Evolutionary conservation across 2,797 vertebrate species (phyloP), one percentile per base, ranked within the genome.

Genomic region (Acanthopagrus latus): DNA sequence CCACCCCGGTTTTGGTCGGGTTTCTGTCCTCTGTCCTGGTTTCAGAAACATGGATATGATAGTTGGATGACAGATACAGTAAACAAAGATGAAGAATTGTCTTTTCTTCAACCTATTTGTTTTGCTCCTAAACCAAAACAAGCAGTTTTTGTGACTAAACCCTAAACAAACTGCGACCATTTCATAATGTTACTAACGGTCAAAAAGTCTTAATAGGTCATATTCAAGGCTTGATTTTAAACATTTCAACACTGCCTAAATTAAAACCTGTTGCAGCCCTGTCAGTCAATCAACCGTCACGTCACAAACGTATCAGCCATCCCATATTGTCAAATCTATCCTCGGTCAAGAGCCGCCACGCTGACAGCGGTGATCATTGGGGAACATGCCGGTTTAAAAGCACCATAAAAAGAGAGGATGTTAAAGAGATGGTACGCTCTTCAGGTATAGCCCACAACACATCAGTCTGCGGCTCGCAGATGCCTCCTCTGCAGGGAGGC

Each of bases 401-500:
- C 73, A 10, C 20, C 29, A 20, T 60, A 54, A 58, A 72, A 70
- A 62, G 60, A 55, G 44, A 75, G 70, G 70, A 78, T 59, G 63
- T 55, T 59, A 66, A 51, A 58, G 56, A 74, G 43, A 67, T 11
- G 20, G 4, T 44, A 23, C 1, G 23, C 63, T 77, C 82, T 69
- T 71, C 67, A 81, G 82, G 57, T 63, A 21, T 4, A 48, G 11
- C n/a, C 57, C 52, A 55, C 43, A 7, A 70, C 89, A 88, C 85
- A 84, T 84, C 84, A 81, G 83, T 74, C 33, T 64, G 65, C 48
- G 29, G 69, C 74, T 70, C 51, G 16, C 91, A 89, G 81, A 86
- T 79, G 88, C 71, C 78, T 79, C 76, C 84, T 81, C 91, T 78
- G 87, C 76, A 71, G 89, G 91, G 84, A 79, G 23, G 85, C 73